Percentiles rank a stretch among this genome's conserved stretches.
Evolutionary conservation across 2,113 vertebrate species (phyloP).

Genomic region (Rutilus rutilus): DNA sequence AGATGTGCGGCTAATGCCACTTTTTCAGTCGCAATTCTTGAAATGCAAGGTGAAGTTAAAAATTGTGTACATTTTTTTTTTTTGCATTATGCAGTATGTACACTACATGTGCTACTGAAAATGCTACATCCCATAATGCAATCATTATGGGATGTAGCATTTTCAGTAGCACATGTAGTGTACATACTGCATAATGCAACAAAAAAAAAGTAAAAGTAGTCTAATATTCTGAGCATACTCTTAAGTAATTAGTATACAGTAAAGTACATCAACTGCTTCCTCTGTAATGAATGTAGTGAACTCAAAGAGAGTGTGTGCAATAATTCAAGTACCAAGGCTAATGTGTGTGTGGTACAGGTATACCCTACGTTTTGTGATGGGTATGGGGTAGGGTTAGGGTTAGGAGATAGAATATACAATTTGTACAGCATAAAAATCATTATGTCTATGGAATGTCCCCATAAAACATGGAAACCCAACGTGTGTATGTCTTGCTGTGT

Average conservation of each 20-base stretch:
- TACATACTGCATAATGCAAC: neutral
- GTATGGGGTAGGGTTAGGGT: no score
- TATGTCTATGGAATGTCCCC: no score
- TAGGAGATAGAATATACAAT: no score
- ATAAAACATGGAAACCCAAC: no score
- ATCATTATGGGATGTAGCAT: neutral
- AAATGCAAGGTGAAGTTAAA: neutral
- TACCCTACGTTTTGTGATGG: no score
- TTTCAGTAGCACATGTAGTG: neutral
- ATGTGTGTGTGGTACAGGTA: neutral
- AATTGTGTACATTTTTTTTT: no score
- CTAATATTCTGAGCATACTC: neutral
- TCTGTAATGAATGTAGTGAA: neutral
- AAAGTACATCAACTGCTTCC: slow-evolving; percentile 4
- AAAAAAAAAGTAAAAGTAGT: neutral
- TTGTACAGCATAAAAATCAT: no score
- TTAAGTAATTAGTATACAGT: neutral
- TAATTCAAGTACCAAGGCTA: neutral
- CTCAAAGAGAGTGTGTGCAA: slow-evolving; percentile 19
- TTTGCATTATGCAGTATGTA: no score
- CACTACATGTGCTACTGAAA: no score
- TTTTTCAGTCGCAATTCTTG: neutral
- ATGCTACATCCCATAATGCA: no score
- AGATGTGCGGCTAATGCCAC: neutral
- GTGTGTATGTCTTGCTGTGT: neutral